Percentiles rank a stretch among this genome's conserved stretches.
Conservation (phyloP, 2,797 vertebrate genomes). For the Hafferia zeledoni region DNA sequence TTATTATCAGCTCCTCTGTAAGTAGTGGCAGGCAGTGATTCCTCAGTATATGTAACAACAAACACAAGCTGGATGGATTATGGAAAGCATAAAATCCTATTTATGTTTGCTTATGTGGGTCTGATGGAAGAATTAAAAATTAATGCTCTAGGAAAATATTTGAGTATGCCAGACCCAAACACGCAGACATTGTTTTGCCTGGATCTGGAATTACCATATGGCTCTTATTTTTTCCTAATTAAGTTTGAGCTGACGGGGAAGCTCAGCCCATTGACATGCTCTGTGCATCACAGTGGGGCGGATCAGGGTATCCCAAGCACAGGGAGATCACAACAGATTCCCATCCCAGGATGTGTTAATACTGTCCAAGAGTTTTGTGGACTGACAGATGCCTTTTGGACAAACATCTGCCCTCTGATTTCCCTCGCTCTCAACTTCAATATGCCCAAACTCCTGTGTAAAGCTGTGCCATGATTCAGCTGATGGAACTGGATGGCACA, state of each 20-base stretch:
- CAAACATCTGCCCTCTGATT: not conserved
- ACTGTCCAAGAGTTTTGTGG: not conserved
- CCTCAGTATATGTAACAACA: conserved; percentile 20
- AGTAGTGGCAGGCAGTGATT: conserved; percentile 6
- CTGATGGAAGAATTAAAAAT: conserved; percentile 49
- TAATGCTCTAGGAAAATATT: conserved; percentile 44
- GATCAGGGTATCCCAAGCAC: not conserved
- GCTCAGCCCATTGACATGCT: not conserved
- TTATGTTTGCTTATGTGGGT: conserved; percentile 17
- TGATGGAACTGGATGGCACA: not conserved
- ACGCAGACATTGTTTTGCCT: conserved; percentile 36
- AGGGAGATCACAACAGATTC: not conserved
- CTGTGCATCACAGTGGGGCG: not conserved
- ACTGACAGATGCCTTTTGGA: not conserved
- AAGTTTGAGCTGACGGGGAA: conserved; percentile 26
- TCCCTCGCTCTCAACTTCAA: not conserved
- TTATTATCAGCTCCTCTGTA: conserved; percentile 52
- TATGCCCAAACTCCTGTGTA: not conserved
- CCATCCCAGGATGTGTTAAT: not conserved
- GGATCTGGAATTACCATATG: not conserved
- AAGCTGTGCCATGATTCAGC: not conserved
- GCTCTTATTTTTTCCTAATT: not conserved
- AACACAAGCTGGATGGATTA: conserved; percentile 49
- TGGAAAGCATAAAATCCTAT: not conserved
- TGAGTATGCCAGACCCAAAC: conserved; percentile 12